phyloP scores from a whole-genome alignment of 2,797 vertebrate genomes.

The Buphagus erythrorhynchus region DNA sequence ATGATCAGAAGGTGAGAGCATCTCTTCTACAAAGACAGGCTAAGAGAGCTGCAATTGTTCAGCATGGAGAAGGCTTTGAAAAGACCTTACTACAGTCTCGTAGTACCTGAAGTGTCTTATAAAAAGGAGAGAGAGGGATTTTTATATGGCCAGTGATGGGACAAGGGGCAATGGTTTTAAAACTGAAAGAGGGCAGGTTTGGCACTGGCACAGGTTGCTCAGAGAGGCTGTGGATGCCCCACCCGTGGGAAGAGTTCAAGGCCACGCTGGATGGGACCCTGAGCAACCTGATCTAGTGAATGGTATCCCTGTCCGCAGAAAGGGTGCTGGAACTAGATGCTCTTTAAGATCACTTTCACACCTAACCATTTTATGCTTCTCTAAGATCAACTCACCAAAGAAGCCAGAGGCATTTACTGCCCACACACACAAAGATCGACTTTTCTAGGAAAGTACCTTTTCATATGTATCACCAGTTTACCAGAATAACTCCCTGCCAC shows the following conservation, averaged over 20 bases:
- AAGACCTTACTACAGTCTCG: neutral
- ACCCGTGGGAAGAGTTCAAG: neutral
- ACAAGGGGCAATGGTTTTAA: neutral
- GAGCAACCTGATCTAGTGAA: neutral
- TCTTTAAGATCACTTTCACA: neutral
- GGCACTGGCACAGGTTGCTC: neutral
- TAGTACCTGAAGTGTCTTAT: neutral
- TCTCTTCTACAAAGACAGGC: neutral
- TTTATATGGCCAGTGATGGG: accelerated
- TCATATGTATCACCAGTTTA: neutral
- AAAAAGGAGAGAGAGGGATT: neutral
- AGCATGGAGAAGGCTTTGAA: neutral
- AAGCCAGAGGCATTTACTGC: neutral
- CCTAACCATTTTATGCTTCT: neutral
- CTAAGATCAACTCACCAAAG: neutral
- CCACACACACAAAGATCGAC: accelerated
- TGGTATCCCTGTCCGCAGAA: neutral
- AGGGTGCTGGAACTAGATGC: neutral
- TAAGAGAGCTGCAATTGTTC: neutral
- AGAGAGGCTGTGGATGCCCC: neutral
- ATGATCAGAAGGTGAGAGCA: neutral
- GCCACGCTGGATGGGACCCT: neutral
- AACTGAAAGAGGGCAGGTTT: neutral
- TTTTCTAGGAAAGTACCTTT: neutral
- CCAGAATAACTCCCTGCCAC: neutral